Percentiles rank a stretch among this genome's conserved stretches.
These are phyloP conservation scores for Bugula neritina DNA, from an alignment of 2,888 invertebrate species.

Conservation along the genomic window DNA sequence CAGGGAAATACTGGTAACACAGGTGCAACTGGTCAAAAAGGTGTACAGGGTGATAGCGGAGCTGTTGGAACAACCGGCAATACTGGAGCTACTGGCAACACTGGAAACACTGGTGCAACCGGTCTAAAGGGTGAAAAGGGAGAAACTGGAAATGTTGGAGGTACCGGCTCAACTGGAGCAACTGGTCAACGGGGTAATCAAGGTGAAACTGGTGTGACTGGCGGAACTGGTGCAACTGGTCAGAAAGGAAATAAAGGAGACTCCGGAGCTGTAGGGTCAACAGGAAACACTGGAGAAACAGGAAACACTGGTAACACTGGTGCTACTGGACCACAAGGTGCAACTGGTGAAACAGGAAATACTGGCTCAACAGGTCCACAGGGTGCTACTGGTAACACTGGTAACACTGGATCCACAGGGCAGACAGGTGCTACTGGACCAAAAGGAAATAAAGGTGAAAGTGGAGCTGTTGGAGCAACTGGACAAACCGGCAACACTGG, in stretches of 20 bases:
- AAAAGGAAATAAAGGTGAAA: slow-evolving; percentile 9
- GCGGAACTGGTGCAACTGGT: slow-evolving; percentile 22
- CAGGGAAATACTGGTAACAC: slow-evolving; percentile 21
- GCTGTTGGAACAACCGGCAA: slow-evolving; percentile 18
- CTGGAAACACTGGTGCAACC: slow-evolving; percentile 29
- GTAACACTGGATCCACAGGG: slow-evolving; percentile 29
- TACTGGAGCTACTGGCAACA: slow-evolving; percentile 22
- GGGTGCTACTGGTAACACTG: slow-evolving; percentile 26
- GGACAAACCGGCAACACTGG: slow-evolving; percentile 7
- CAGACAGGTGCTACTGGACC: slow-evolving; percentile 23
- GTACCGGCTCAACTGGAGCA: not conserved
- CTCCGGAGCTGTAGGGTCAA: slow-evolving; percentile 5
- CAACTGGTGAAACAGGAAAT: slow-evolving; percentile 23
- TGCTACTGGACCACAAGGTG: slow-evolving; percentile 29
- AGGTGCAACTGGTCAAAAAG: not conserved
- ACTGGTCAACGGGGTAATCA: slow-evolving; percentile 14
- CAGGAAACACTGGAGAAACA: slow-evolving; percentile 22
- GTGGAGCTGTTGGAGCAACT: not conserved
- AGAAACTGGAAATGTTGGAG: slow-evolving; percentile 26
- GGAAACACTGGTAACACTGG: slow-evolving; percentile 31
- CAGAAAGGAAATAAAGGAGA: slow-evolving; percentile 22
- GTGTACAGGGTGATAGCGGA: not conserved
- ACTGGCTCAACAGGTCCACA: slow-evolving; percentile 14
- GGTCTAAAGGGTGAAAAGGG: slow-evolving; percentile 29
- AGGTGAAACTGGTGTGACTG: not conserved